Percentiles rank a stretch among this genome's conserved stretches.
Evolutionary conservation across 2,797 vertebrate species (phyloP).

Genomic region (Coreius guichenoti): DNA sequence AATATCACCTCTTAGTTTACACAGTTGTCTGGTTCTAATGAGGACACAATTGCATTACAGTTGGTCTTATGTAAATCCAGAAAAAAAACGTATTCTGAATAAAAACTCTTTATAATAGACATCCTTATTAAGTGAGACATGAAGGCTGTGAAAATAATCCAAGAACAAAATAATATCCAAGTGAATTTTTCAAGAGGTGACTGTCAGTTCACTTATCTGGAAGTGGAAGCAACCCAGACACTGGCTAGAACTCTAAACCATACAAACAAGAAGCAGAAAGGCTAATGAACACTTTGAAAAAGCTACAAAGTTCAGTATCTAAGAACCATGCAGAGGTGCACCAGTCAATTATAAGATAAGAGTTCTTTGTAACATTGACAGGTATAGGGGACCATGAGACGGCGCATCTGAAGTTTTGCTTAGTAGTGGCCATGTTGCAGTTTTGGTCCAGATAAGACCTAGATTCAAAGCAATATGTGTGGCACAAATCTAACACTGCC

Average conservation of each 20-base stretch:
- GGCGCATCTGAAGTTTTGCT: constrained; percentile 9
- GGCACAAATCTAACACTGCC: constrained; percentile 15
- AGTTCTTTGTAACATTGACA: not conserved
- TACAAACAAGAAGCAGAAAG: not conserved
- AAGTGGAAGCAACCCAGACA: constrained; percentile 18
- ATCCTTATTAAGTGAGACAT: constrained; percentile 1
- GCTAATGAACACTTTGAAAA: constrained; percentile 4
- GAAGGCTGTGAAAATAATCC: constrained; percentile 6
- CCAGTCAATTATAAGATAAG: constrained; percentile 29
- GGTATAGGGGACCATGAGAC: constrained; percentile 23
- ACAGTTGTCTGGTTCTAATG: not conserved
- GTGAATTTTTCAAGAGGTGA: not conserved
- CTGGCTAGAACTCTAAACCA: constrained; percentile 2
- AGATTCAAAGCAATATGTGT: constrained; percentile 35
- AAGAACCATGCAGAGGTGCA: not conserved
- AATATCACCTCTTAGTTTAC: not conserved
- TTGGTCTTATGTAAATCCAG: not conserved
- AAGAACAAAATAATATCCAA: not conserved
- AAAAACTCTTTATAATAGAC: not conserved
- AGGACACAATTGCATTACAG: not conserved
- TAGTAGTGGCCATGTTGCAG: constrained; percentile 12
- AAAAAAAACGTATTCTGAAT: not conserved
- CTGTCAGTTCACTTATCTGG: not conserved
- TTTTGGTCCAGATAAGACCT: constrained; percentile 18
- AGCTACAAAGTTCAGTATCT: constrained; percentile 7